Conservation (phyloP, 1,140 invertebrate genomes). For the Nebria ingens region DNA sequence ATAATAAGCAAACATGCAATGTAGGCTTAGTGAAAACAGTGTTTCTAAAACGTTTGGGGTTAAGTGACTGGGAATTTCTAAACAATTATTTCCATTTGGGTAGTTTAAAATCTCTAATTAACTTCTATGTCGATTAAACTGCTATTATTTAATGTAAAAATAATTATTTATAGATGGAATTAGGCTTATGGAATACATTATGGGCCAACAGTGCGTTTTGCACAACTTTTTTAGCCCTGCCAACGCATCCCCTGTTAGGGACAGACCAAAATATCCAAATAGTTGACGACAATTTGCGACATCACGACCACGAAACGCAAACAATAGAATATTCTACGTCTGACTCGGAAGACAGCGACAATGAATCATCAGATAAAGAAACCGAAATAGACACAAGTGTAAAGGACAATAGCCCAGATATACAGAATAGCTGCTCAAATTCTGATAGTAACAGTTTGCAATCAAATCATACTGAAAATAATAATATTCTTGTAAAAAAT, state of each 20-base stretch:
- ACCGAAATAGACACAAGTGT: not conserved
- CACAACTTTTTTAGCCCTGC: not conserved
- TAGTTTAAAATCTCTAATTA: too few species aligned
- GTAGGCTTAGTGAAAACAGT: too few species aligned
- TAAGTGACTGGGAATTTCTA: too few species aligned
- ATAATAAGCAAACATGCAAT: too few species aligned
- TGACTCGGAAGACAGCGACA: constrained; percentile 7
- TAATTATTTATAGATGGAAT: not conserved
- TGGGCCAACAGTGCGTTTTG: not conserved
- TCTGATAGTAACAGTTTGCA: not conserved
- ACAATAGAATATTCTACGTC: not conserved
- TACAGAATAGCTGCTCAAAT: not conserved
- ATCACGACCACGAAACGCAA: constrained; percentile 2
- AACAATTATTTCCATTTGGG: too few species aligned
- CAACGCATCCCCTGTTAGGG: not conserved
- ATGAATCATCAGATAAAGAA: constrained; percentile 11
- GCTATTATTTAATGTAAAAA: too few species aligned
- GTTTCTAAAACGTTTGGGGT: too few species aligned
- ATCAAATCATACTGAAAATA: too few species aligned
- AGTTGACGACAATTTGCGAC: constrained; percentile 1
- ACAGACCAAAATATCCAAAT: not conserved
- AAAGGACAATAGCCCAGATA: not conserved
- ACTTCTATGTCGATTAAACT: too few species aligned
- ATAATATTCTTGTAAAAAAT: too few species aligned
- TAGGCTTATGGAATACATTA: constrained; percentile 2